Evolutionary conservation across 2,113 vertebrate genomes (phyloP).

Genomic region (Solea senegalensis): DNA sequence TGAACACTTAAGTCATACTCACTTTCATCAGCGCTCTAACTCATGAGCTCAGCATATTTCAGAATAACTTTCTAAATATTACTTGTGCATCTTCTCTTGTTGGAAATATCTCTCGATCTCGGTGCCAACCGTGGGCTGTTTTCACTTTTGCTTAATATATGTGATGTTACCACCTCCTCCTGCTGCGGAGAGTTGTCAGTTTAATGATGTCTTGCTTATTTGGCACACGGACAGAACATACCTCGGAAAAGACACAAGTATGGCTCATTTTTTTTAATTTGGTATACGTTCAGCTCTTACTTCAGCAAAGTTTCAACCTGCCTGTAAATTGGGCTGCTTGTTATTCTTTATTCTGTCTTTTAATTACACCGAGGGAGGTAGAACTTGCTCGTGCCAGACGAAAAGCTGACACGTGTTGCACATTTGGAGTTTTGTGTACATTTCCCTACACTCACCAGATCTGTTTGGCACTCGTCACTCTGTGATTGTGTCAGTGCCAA

Average conservation of each 20-base stretch:
- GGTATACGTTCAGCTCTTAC: constrained; percentile 7
- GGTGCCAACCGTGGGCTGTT: background rate
- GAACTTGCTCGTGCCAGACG: background rate
- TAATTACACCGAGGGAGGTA: constrained; percentile 4
- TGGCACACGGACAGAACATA: constrained; percentile 5
- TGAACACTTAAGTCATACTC: too few species aligned
- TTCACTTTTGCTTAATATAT: constrained; percentile 6
- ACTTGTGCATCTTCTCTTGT: background rate
- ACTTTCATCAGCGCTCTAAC: too few species aligned
- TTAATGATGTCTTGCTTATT: constrained; percentile 9
- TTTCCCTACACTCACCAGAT: background rate
- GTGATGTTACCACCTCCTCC: background rate
- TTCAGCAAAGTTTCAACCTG: constrained; percentile 2
- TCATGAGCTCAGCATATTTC: too few species aligned
- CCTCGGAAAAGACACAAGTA: background rate
- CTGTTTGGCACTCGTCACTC: background rate
- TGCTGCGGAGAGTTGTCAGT: background rate
- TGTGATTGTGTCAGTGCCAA: background rate
- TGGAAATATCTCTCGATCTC: background rate
- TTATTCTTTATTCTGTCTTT: background rate
- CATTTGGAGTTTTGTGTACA: background rate
- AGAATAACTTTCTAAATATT: too few species aligned
- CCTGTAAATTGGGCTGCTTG: constrained; percentile 1
- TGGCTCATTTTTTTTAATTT: background rate
- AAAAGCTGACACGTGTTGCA: constrained; percentile 2